Evolutionary conservation across 1,140 invertebrate genomes (phyloP), one percentile per base, ranked within the genome.

Genomic region (Battus philenor): DNA sequence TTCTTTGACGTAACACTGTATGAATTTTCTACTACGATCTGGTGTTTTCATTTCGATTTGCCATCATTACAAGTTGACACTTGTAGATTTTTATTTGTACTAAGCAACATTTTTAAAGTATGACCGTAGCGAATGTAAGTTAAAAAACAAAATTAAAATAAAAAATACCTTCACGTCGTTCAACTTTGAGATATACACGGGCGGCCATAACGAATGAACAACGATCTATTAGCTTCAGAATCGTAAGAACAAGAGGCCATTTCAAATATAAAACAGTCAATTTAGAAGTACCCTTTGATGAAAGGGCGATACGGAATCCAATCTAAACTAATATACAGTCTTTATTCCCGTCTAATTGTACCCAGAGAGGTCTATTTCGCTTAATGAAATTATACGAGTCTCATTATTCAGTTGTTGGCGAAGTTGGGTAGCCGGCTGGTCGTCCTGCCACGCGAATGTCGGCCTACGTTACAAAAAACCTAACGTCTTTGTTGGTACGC

Each of bases 221-320:
- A 36, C 52, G 54, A 66, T 63, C 54, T 63, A 65, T 65, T 53
- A 49, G 44, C 63, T 53, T 30, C 43, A 31, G 10, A 54, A 57
- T 66, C 64, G 66, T 72, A 55, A 63, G 53, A 54, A 68, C 68
- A 56, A 51, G 67, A 59, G 48, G 52, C 61, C 48, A 56, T 55
- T 68, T 63, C 34, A 56, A 65, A 62, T 65, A 57, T 68, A 65
- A 67, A 74, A 62, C 51, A 55, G 62, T 61, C 64, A 72, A 65
- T 73, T 71, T 59, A 46, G 11, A 20, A 43, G 44, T 41, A 41
- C 57, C 52, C 50, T 47, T 46, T 36, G 18, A 38, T 34, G 44
- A 52, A 41, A 41, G 22, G 43, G 49, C 32, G 24, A 18, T 16
- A 31, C 39, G 56, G 49, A 55, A 48, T 29, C 44, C 50, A 44